Conservation (phyloP, 2,888 invertebrate species). For the Phymatocera aterrima region DNA sequence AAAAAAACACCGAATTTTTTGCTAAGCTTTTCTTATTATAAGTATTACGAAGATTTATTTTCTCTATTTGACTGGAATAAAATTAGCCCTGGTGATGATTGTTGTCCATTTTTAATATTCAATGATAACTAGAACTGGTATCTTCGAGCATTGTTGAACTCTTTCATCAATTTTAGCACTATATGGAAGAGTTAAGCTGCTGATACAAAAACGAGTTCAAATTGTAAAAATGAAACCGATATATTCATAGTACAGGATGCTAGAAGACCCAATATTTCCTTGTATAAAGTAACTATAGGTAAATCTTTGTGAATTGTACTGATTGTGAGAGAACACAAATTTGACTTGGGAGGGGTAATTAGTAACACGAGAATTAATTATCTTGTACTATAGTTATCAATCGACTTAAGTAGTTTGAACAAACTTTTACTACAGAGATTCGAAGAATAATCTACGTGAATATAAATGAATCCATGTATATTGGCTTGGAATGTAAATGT, state of each 20-base stretch:
- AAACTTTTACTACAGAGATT: not conserved
- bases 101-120: not conserved
- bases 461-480: not conserved
- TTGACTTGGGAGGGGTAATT: not conserved
- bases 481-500: constrained; percentile 13
- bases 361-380: not conserved
- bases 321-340: not conserved
- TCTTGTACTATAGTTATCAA: not conserved
- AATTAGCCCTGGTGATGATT: not conserved
- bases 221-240: constrained; percentile 19
- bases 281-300: not conserved
- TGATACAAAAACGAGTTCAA: not conserved
- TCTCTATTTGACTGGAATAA: not conserved
- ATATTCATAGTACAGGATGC: not conserved
- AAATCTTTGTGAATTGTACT: not conserved
- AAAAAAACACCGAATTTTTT: not conserved
- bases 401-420: constrained; percentile 13
- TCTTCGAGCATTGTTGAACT: not conserved
- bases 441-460: not conserved
- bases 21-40: not conserved
- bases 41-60: constrained; percentile 24
- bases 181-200: not conserved
- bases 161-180: not conserved
- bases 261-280: not conserved
- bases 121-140: not conserved